Evolutionary conservation across 1,140 invertebrate genomes (phyloP), one percentile per base, ranked within the genome.

Genomic region (Hyphantria cunea): DNA sequence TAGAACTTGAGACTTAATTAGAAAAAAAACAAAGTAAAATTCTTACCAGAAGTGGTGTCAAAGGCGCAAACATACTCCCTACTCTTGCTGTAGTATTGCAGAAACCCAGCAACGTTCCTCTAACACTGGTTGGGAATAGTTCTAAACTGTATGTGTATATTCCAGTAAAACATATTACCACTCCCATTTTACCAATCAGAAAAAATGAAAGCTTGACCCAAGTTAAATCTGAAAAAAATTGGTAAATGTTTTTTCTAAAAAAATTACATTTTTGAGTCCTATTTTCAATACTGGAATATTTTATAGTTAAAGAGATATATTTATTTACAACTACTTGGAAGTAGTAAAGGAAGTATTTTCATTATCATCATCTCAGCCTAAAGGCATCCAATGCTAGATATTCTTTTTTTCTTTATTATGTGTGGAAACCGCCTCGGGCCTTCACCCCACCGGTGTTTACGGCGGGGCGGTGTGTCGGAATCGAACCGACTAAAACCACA

Each of bases 71-170:
- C 81, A 87, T 79, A 37, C 78, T 78, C 7, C 84, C 84, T n/a
- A 83, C 34, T 50, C 84, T 80, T 0, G 81, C 79, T 0, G 74
- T 70, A 0, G 79, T 82, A 48, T 79, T 85, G 9, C 84, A 75
- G 64, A 62, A 74, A 9, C 84, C 84, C 12, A 87, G 52, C 6
- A 85, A 47, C 0, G 82, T 82, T 0, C 84, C 85, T 47, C 85
- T 66, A 1, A 82, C 82, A 49, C 83, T 88, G 0, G 85, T 88
- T 6, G 85, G 85, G 34, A 88, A 86, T 25, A 86, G 51, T 70
- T 88, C 85, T 52, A 88, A 56, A 37, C 73, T 79, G 56, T 86
- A 88, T 0, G 83, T 88, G 53, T 77, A 83, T n/a, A 84, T 77
- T 11, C 80, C 82, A 17, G 83, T 88, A 17, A 84, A 86, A 48